Percentiles rank a stretch among this genome's conserved stretches.
Conservation (phyloP, 2,113 vertebrate genomes). For the Etia nguti region DNA sequence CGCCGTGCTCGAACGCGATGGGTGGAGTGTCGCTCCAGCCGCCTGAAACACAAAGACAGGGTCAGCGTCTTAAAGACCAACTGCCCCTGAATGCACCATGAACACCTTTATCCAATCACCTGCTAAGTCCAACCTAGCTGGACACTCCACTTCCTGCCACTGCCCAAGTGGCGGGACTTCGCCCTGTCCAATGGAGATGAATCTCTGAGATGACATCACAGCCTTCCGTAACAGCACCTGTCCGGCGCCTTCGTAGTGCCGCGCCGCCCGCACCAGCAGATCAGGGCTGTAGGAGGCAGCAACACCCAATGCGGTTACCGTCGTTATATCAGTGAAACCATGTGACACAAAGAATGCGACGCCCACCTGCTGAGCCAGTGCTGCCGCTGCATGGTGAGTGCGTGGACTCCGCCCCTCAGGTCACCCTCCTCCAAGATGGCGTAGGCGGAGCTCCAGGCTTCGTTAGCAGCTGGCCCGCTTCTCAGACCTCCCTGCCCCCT, state of each 20-base stretch:
- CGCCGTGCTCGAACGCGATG: slow-evolving; percentile 89
- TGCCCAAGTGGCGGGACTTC: slow-evolving; percentile 69
- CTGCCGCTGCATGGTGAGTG: slow-evolving; percentile 76
- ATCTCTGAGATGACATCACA: slow-evolving; percentile 84
- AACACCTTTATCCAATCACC: slow-evolving; percentile 66
- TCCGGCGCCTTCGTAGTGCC: slow-evolving; percentile 90
- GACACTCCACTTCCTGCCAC: slow-evolving; percentile 86
- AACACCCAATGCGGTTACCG: not conserved
- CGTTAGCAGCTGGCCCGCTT: slow-evolving; percentile 90
- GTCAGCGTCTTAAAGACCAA: not conserved
- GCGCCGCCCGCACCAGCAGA: slow-evolving; percentile 85
- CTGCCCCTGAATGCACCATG: not conserved
- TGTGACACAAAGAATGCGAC: accelerated
- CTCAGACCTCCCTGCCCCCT: slow-evolving; percentile 79
- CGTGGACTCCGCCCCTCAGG: slow-evolving; percentile 71
- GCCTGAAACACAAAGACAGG: slow-evolving; percentile 61
- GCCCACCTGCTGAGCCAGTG: slow-evolving; percentile 86
- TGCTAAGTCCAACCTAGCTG: slow-evolving; percentile 88
- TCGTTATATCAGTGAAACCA: accelerated
- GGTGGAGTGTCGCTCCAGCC: slow-evolving; percentile 97
- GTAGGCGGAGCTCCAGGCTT: slow-evolving; percentile 81
- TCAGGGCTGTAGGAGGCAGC: slow-evolving; percentile 72
- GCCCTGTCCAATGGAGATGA: slow-evolving; percentile 65
- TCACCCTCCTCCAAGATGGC: slow-evolving; percentile 74
- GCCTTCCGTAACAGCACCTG: slow-evolving; percentile 88